Base-by-base conservation (phyloP, 2,888 invertebrate species). In the Isotomurus palustris region DNA sequence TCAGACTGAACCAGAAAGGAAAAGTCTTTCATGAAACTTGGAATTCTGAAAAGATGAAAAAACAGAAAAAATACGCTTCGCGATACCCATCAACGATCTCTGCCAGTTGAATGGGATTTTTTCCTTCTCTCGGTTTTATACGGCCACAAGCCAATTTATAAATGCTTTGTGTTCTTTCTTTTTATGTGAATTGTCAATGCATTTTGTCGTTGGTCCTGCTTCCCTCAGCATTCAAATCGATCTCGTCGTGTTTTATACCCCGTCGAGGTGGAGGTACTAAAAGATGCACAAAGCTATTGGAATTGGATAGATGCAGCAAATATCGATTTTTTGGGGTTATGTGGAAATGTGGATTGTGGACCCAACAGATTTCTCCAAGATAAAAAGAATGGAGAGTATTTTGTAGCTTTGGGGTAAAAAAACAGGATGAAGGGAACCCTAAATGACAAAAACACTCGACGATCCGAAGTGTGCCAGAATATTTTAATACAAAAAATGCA, bases 131-230 rank as follows among this genome's bases (percentile, higher is more conserved):
- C 40, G 50, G 50, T 50, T 50, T 50, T 25, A 50, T 50, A 49
- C 40, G 17, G 50, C 50, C 50, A 50, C 50, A 50, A 50, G 50
- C 50, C 50, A 50, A 50, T 50, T n/a, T n/a, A n/a, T n/a, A n/a
- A n/a, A n/a, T n/a, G n/a, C n/a, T n/a, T n/a, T n/a, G n/a, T n/a
- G n/a, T n/a, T n/a, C n/a, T n/a, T n/a, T n/a, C n/a, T n/a, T n/a
- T n/a, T n/a, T n/a, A n/a, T n/a, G n/a, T n/a, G n/a, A n/a, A n/a
- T n/a, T n/a, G n/a, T n/a, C n/a, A n/a, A n/a, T n/a, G n/a, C n/a
- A n/a, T n/a, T n/a, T n/a, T n/a, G n/a, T n/a, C n/a, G n/a, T n/a
- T n/a, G n/a, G n/a, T n/a, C n/a, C n/a, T n/a, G n/a, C n/a, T n/a
- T n/a, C n/a, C n/a, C n/a, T n/a, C n/a, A n/a, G n/a, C n/a, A n/a